Evolutionary conservation across 2,797 vertebrate species (phyloP).

Genomic region (Gallinago stenura): DNA sequence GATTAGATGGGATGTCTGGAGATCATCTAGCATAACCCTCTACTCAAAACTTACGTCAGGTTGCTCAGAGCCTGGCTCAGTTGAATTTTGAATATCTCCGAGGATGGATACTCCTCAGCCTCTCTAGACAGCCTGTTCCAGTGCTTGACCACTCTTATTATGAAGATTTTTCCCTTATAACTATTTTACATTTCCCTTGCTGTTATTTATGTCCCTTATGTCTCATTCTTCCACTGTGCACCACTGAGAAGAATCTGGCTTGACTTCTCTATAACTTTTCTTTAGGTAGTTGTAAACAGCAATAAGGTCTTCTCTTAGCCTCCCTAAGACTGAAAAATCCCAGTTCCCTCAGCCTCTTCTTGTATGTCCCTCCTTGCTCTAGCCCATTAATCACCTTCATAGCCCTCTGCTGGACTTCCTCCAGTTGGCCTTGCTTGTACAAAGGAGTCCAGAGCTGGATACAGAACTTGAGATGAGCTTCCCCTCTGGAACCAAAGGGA

Average conservation of each 20-base stretch:
- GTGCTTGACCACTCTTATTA: neutral
- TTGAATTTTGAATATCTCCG: neutral
- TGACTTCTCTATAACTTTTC: neutral
- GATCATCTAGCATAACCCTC: neutral
- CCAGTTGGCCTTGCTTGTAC: neutral
- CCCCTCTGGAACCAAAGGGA: neutral
- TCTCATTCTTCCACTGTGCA: conserved; percentile 14
- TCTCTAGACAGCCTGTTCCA: neutral
- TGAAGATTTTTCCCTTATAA: neutral
- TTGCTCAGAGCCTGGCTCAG: neutral
- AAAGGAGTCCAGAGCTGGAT: neutral
- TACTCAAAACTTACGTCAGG: neutral
- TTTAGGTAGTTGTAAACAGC: neutral
- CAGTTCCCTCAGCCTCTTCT: neutral
- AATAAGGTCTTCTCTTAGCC: neutral
- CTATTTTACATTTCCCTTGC: conserved; percentile 1
- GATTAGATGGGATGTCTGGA: neutral
- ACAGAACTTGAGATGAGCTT: neutral
- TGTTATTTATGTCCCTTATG: neutral
- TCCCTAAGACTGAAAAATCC: conserved; percentile 1
- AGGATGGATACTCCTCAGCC: neutral
- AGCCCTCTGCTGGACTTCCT: neutral
- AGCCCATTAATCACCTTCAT: neutral
- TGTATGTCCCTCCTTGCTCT: neutral
- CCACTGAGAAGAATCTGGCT: neutral